Percentiles rank a stretch among this genome's conserved stretches.
These are phyloP conservation scores for Mallotus villosus DNA, from an alignment of 2,797 vertebrate species.

Conservation along the genomic window DNA sequence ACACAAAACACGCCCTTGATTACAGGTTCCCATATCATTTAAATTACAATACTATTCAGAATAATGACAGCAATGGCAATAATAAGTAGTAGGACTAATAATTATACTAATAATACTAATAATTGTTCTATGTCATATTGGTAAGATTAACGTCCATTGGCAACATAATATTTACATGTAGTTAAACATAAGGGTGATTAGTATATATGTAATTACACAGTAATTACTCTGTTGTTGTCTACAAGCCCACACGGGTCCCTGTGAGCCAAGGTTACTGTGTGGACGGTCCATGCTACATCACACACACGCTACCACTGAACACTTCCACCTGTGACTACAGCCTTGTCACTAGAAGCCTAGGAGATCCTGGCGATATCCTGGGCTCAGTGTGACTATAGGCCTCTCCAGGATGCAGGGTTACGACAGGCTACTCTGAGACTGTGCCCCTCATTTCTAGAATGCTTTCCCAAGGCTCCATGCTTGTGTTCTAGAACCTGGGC, in stretches of 20 bases:
- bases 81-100: constrained; percentile 64
- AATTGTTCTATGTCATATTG: constrained; percentile 73
- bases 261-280: constrained; percentile 61
- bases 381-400: not conserved
- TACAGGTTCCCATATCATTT: constrained; percentile 66
- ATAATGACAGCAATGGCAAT: constrained; percentile 60
- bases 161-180: constrained; percentile 74
- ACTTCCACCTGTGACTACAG: constrained; percentile 27
- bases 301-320: constrained; percentile 53
- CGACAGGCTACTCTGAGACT: constrained; percentile 12
- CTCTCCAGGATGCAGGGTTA: not conserved
- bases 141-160: constrained; percentile 71
- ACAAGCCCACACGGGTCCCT: constrained; percentile 65
- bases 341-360: constrained; percentile 47
- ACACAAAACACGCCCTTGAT: constrained; percentile 65
- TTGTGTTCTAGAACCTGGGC: constrained; percentile 55
- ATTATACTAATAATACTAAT: constrained; percentile 69
- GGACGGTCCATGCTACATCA: constrained; percentile 54
- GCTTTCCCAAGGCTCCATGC: constrained; percentile 36
- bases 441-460: constrained; percentile 29
- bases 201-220: constrained; percentile 78
- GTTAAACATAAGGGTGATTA: constrained; percentile 67
- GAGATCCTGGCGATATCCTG: not conserved
- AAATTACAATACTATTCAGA: constrained; percentile 65
- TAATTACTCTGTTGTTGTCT: constrained; percentile 77